These are phyloP conservation scores for Ichneumon xanthorius DNA, from an alignment of 2,888 invertebrate species.

Conservation along the genomic window DNA sequence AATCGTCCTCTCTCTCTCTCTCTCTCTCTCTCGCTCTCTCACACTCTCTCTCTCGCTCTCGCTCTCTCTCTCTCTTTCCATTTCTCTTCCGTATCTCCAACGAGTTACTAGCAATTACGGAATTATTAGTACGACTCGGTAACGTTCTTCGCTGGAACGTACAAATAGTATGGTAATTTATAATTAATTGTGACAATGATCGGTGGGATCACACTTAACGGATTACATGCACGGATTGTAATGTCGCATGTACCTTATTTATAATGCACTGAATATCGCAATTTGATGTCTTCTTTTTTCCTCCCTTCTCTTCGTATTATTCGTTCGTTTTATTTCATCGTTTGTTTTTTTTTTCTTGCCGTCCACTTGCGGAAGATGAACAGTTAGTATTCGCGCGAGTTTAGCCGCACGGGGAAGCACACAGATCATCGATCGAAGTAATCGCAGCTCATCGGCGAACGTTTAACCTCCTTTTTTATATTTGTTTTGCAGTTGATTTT, in stretches of 20 bases:
- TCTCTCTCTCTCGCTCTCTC: neutral
- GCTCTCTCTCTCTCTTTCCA: neutral
- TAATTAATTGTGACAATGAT: slow-evolving; percentile 46
- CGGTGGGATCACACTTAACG: slow-evolving; percentile 46
- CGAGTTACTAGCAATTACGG: slow-evolving; percentile 37
- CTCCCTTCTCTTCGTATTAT: slow-evolving; percentile 8
- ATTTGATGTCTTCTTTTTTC: slow-evolving; percentile 27
- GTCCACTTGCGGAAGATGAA: slow-evolving; percentile 12
- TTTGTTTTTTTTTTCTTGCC: neutral
- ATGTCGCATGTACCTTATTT: slow-evolving; percentile 65
- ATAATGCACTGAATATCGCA: slow-evolving; percentile 60
- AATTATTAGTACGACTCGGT: slow-evolving; percentile 30
- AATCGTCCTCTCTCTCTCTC: slow-evolving; percentile 29
- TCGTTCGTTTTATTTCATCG: neutral
- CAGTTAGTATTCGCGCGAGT: slow-evolving; percentile 31
- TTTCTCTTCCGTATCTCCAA: slow-evolving; percentile 21
- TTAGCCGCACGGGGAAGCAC: slow-evolving; percentile 43
- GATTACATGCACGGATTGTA: slow-evolving; percentile 66
- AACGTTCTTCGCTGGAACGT: slow-evolving; percentile 36
- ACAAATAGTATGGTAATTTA: slow-evolving; percentile 38
- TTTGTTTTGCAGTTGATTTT: slow-evolving; percentile 15
- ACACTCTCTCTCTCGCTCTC: neutral
- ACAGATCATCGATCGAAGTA: slow-evolving; percentile 43
- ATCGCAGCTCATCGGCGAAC: slow-evolving; percentile 39
- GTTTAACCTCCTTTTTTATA: slow-evolving; percentile 24